Base-by-base conservation (phyloP, 2,797 vertebrate genomes). In the Simalia tracyae region DNA sequence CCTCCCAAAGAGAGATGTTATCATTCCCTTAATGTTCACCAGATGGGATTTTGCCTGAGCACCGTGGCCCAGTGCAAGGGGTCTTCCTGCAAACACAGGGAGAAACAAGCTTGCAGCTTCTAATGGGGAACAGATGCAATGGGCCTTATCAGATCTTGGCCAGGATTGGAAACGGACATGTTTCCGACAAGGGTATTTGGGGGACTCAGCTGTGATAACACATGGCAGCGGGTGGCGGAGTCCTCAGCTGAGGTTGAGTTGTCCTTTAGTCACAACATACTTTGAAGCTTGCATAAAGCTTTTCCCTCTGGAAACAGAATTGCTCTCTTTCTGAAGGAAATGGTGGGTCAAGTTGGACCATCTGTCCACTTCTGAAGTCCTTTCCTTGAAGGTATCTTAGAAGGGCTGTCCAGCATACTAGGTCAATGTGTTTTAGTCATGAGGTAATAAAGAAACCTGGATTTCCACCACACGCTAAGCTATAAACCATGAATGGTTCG, bases 151-250 rank as follows among this genome's bases (percentile, higher is more conserved):
- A 96, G 96, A 97, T 96, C 94, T 92, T 95, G 96, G 95, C 95
- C 76, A n/a, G 89, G 85, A 66, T 93, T 96, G 92, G 94, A 95
- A 97, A 93, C n/a, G 88, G 94, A 96, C 88, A 72, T 96, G 96
- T 96, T 94, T 96, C 93, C 96, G 95, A 97, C 92, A 93, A 93
- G 94, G 93, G 93, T 95, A 94, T 95, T 96, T 95, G 86, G 91
- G 91, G 94, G 96, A 90, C 95, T 97, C 96, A 96, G 97, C 96
- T 97, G 96, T 95, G 95, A 96, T 95, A 97, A 96, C 96, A 96
- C 95, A 96, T 94, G 96, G 94, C 95, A 96, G 95, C 0, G 0
- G 96, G 91, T 0, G 17, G 95, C 89, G 92, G 92, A 96, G 96
- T 26, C 96, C 95, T 96, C 91, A 94, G 94, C 59, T 92, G 92